Evolutionary conservation across 2,113 vertebrate species (phyloP).

Genomic region (Drymodes brunneopygia): DNA sequence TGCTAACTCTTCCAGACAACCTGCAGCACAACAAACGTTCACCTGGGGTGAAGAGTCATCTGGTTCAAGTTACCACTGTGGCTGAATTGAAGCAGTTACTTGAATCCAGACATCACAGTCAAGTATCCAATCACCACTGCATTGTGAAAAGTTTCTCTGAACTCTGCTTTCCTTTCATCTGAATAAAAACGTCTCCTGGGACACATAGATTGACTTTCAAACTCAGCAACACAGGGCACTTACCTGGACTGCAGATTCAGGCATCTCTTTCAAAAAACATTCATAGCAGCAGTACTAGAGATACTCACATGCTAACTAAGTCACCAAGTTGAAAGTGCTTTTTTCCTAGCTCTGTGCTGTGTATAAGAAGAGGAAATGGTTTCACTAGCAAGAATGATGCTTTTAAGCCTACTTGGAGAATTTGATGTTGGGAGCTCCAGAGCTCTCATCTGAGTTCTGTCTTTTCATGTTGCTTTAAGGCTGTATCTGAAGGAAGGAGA

Average conservation of each 20-base stretch:
- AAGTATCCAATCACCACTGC: accelerated
- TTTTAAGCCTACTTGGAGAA: background rate
- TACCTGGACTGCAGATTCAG: background rate
- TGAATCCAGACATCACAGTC: background rate
- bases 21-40: background rate
- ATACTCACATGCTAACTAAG: background rate
- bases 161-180: background rate
- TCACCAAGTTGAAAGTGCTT: accelerated
- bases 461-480: background rate
- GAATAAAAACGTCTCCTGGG: background rate
- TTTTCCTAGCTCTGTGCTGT: background rate
- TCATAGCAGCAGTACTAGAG: background rate
- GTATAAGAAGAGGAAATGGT: background rate
- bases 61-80: background rate
- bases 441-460: background rate
- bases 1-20: background rate
- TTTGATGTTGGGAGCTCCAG: background rate
- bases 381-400: background rate
- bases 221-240: background rate
- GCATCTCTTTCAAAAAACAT: background rate
- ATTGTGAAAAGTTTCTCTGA: background rate
- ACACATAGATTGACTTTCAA: background rate
- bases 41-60: background rate
- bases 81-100: background rate
- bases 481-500: background rate